Evolutionary conservation across 2,888 invertebrate genomes (phyloP).

Genomic region (Ormyrus pomaceus): DNA sequence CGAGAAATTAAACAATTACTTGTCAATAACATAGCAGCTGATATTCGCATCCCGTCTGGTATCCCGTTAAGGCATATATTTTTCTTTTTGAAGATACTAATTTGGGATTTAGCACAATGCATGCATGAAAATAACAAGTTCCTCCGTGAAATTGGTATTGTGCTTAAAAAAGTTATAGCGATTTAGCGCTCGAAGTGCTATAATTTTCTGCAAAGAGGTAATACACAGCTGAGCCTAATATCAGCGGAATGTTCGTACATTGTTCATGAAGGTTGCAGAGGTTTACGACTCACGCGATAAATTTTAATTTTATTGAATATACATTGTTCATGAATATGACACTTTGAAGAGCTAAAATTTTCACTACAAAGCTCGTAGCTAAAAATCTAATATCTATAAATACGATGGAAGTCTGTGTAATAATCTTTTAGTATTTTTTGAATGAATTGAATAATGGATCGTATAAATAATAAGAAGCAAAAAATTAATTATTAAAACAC

Average conservation of each 20-base stretch:
- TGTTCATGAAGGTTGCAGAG: not conserved
- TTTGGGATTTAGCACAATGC: slow-evolving; percentile 40
- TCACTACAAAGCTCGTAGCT: too few species aligned
- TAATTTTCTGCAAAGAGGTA: slow-evolving; percentile 21
- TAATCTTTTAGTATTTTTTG: too few species aligned
- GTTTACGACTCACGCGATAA: not conserved
- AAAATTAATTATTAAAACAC: too few species aligned
- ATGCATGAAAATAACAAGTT: slow-evolving; percentile 2
- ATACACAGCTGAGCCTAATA: slow-evolving; percentile 10
- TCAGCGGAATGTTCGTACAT: not conserved
- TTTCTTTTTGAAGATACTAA: slow-evolving; percentile 14
- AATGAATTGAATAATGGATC: too few species aligned
- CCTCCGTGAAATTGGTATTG: not conserved
- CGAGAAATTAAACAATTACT: too few species aligned
- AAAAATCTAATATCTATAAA: too few species aligned
- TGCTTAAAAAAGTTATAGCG: slow-evolving; percentile 8
- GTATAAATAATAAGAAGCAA: too few species aligned
- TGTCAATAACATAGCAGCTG: not conserved
- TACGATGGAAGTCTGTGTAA: too few species aligned
- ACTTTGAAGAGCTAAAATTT: too few species aligned
- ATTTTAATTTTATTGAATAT: too few species aligned
- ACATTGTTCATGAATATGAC: too few species aligned
- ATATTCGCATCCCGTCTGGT: not conserved
- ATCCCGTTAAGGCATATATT: slow-evolving; percentile 22
- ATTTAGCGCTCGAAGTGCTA: slow-evolving; percentile 23